Evolutionary conservation across 2,797 vertebrate species (phyloP).

Genomic region (Pantherophis alleghaniensis): DNA sequence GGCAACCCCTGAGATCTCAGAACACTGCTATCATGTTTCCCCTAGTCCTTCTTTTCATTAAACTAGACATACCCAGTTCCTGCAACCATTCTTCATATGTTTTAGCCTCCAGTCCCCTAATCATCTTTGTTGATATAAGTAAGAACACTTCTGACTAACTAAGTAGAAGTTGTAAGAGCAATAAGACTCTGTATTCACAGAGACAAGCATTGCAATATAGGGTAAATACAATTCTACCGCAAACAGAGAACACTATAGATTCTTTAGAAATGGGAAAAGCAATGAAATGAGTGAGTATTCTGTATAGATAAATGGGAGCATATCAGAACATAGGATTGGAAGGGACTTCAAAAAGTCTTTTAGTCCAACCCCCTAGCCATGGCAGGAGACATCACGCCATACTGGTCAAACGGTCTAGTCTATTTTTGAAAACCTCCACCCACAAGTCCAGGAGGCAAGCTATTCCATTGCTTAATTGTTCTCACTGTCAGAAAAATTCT

Average conservation of each 20-base stretch:
- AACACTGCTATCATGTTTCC: no score
- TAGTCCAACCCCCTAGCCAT: rapidly evolving
- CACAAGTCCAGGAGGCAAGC: not conserved
- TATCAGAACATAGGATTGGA: not conserved
- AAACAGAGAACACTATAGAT: not conserved
- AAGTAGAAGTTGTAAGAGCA: not conserved
- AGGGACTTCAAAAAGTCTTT: not conserved
- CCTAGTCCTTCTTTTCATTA: no score
- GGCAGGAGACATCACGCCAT: not conserved
- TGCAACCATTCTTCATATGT: no score
- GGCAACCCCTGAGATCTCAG: no score
- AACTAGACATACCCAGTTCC: no score
- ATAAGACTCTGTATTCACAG: not conserved
- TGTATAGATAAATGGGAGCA: not conserved
- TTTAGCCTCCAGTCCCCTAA: no score
- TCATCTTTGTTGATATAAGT: not conserved
- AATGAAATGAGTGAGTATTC: not conserved
- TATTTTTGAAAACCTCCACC: not conserved
- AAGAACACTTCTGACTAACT: not conserved
- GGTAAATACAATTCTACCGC: not conserved
- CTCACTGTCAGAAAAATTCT: not conserved
- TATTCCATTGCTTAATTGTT: not conserved
- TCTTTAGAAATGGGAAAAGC: not conserved
- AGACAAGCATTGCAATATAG: not conserved
- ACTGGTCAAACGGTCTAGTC: not conserved